Base-by-base conservation (phyloP, 2,113 vertebrate genomes). In the Morone chrysops region DNA sequence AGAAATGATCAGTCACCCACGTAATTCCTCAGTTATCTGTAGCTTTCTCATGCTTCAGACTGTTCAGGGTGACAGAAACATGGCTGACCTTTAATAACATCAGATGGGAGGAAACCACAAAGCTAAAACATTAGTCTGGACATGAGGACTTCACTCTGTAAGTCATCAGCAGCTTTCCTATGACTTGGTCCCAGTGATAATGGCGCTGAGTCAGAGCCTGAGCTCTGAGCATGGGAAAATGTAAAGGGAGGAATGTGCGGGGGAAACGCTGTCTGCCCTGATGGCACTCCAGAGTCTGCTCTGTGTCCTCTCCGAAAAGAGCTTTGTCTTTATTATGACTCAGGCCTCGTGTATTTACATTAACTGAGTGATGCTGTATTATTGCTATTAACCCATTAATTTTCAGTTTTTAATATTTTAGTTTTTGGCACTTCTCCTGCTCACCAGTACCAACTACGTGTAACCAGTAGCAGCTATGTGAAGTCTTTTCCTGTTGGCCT, bases 181-280 rank as follows among this genome's bases (percentile, higher is more conserved):
- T 82, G 93, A 93, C 86, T 83, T 62, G 76, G 66, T 90, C 88
- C 74, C 87, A 79, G 87, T 69, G 89, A 90, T 90, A 88, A 89
- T 89, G 86, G 72, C 79, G 89, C 87, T 93, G 92, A 93, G 88
- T 93, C 92, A 90, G 94, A 81, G 71, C 81, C 79, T 13, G 75
- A 81, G 93, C 90, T 85, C 76, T 3, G 83, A 93, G 91, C 93
- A 93, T 95, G 94, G 94, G 94, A 95, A 95, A 94, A 90, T 92
- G 78, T 82, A 91, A 84, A 72, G 80, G 81, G 53, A 90, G 92
- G 94, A 95, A 95, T 95, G 92, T 94, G 89, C 65, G 90, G 83
- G 93, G 84, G 87, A 87, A 90, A 80, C 75, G 60, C 87, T 87
- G 92, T 93, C 92, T 93, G 88, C 73, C 60, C 81, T 84, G 88